phyloP scores from a whole-genome alignment of 2,888 invertebrate genomes.

The Aromia moschata region DNA sequence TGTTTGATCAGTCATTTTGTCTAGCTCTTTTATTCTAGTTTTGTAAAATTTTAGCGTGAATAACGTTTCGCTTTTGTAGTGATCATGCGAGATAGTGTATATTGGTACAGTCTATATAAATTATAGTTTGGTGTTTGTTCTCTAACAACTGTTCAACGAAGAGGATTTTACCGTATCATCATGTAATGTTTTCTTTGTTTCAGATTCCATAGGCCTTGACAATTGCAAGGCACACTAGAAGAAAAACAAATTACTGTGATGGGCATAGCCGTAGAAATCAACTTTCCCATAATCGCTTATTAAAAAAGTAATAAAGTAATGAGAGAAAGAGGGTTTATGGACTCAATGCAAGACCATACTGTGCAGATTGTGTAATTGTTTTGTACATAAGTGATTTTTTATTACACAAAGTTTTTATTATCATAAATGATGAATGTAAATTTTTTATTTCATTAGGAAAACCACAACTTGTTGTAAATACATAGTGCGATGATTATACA shows the following conservation, averaged over 20 bases:
- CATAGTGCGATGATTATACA: conserved; percentile 45
- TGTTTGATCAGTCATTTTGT: too few species aligned
- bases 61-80: too few species aligned
- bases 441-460: conserved; percentile 39
- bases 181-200: conserved; percentile 49
- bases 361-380: conserved; percentile 50
- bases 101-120: too few species aligned
- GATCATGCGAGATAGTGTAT: too few species aligned
- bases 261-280: conserved; percentile 62
- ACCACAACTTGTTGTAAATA: conserved; percentile 53
- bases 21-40: too few species aligned
- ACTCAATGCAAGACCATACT: conserved; percentile 35
- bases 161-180: too few species aligned
- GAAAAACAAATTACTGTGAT: conserved; percentile 64
- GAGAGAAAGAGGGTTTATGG: conserved; percentile 6
- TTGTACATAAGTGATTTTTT: conserved; percentile 63
- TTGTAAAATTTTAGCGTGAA: too few species aligned
- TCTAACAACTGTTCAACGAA: too few species aligned
- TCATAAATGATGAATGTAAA: conserved; percentile 53
- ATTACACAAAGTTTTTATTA: conserved; percentile 55
- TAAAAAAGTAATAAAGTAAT: conserved; percentile 33
- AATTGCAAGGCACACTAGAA: conserved; percentile 70
- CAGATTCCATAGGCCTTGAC: conserved; percentile 85
- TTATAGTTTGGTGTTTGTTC: too few species aligned
- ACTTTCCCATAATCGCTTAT: conserved; percentile 60